Conservation (phyloP, 2,888 invertebrate genomes). For the Aleiodes testaceus region DNA sequence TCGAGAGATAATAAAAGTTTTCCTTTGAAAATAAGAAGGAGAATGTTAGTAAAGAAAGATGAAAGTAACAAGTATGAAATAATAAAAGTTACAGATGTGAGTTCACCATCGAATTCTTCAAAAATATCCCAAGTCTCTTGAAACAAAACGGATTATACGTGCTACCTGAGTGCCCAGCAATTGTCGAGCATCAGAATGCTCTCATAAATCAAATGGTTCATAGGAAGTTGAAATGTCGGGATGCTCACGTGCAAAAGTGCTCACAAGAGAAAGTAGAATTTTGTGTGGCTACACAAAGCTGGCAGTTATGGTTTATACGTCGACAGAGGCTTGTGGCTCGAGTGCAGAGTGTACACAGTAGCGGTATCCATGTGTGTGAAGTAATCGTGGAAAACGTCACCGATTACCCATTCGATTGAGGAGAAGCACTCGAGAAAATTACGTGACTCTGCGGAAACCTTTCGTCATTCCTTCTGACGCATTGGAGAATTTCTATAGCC, state of each 20-base stretch:
- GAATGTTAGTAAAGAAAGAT: not conserved
- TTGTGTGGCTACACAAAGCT: not conserved
- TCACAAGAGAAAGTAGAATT: not conserved
- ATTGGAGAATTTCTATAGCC: conserved; percentile 20
- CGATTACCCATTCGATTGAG: conserved; percentile 29
- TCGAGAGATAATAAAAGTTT: conserved; percentile 33
- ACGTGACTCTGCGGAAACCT: conserved; percentile 49
- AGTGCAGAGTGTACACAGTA: not conserved
- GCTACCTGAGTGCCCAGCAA: not conserved
- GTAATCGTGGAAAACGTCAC: conserved; percentile 25
- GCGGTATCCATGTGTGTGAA: conserved; percentile 6
- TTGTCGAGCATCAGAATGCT: conserved; percentile 4
- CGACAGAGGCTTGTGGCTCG: conserved; percentile 3
- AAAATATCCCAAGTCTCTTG: not conserved
- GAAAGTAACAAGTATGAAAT: not conserved
- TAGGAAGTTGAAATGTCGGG: not conserved
- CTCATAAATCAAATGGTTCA: conserved; percentile 6
- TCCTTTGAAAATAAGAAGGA: not conserved
- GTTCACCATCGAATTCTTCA: not conserved
- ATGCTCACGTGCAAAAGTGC: conserved; percentile 21
- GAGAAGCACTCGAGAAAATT: conserved; percentile 48
- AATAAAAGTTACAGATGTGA: not conserved
- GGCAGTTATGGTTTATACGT: conserved; percentile 15
- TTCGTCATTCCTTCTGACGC: conserved; percentile 49
- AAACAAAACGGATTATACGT: not conserved